A percentile compares a stretch with the other conserved stretches of the same genome.
Evolutionary conservation across 2,113 vertebrate species (phyloP).

Genomic region (Merops nubicus): DNA sequence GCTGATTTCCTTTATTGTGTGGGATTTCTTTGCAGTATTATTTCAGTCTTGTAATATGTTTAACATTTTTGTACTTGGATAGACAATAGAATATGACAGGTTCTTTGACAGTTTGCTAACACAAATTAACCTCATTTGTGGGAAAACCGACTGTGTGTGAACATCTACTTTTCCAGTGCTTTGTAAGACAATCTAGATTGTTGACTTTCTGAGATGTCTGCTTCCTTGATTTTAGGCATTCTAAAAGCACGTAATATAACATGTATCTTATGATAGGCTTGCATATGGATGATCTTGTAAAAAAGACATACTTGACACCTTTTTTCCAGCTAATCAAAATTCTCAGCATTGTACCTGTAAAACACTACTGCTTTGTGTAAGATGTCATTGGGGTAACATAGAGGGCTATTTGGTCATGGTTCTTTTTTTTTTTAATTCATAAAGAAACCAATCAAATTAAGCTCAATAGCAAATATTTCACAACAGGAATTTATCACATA

Average conservation of each 20-base stretch:
- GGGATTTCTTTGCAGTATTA: slow-evolving; percentile 44
- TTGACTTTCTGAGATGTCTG: neutral
- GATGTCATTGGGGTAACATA: neutral
- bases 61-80: slow-evolving; percentile 40
- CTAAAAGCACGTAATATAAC: neutral
- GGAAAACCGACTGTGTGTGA: slow-evolving; percentile 39
- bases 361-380: neutral
- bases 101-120: slow-evolving; percentile 66
- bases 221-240: neutral
- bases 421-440: neutral
- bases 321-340: neutral
- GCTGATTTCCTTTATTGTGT: neutral
- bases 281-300: neutral
- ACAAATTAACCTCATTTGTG: slow-evolving; percentile 68
- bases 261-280: neutral
- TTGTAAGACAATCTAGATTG: neutral
- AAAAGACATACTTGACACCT: neutral
- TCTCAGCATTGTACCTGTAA: neutral
- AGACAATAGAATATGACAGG: slow-evolving; percentile 67
- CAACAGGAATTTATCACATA: neutral
- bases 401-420: neutral
- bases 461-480: neutral
- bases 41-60: slow-evolving; percentile 38
- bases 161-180: neutral
- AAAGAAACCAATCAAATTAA: neutral